Percentiles rank a stretch among this genome's conserved stretches.
phyloP scores from a whole-genome alignment of 1,140 invertebrate species.

The Andricus grossulariae region DNA sequence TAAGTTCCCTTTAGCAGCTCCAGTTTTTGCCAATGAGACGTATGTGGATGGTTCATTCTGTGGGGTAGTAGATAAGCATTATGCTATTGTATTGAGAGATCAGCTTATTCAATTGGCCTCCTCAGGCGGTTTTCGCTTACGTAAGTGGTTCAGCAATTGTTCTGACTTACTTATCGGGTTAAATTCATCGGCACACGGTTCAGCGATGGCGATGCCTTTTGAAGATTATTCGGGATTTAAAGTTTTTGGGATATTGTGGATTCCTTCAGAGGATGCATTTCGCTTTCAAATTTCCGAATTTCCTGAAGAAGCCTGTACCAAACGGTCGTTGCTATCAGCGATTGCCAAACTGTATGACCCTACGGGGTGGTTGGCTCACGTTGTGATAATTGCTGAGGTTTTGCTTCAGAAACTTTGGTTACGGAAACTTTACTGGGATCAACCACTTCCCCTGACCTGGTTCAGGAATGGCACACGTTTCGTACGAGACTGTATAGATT shows the following conservation, averaged over 20 bases:
- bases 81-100: neutral
- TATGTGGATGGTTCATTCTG: constrained; percentile 37
- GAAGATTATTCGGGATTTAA: too few relatives aligned
- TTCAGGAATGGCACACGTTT: too few relatives aligned
- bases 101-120: too few relatives aligned
- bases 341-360: neutral
- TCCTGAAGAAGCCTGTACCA: neutral
- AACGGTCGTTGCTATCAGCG: neutral
- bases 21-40: neutral
- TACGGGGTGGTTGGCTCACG: neutral
- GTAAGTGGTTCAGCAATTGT: neutral
- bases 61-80: neutral
- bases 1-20: constrained; percentile 1
- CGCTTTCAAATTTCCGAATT: too few relatives aligned
- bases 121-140: too few relatives aligned
- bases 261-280: too few relatives aligned
- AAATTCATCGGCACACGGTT: too few relatives aligned
- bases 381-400: neutral
- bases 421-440: neutral
- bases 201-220: too few relatives aligned
- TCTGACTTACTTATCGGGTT: neutral
- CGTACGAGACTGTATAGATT: too few relatives aligned
- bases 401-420: constrained; percentile 26
- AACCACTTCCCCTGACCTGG: neutral
- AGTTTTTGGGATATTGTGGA: too few relatives aligned